Evolutionary conservation across 2,113 vertebrate species (phyloP).

Genomic region (Rhynchomys soricoides): DNA sequence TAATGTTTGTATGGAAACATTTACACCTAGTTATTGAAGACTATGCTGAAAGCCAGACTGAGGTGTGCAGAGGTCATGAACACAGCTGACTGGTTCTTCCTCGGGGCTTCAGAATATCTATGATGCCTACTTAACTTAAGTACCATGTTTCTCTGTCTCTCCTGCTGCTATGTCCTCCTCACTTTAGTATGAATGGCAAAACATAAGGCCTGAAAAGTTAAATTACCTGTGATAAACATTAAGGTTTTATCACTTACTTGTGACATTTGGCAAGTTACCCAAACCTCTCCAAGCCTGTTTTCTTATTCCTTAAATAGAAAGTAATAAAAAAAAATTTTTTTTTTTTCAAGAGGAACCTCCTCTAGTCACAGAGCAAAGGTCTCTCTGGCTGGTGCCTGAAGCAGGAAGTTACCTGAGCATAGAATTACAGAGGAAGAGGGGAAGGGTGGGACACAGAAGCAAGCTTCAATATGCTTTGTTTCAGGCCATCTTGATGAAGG

Average conservation of each 20-base stretch:
- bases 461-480: not conserved
- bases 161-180: not conserved
- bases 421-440: not conserved
- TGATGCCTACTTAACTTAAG: not conserved
- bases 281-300: conserved; percentile 27
- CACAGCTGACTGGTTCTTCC: not conserved
- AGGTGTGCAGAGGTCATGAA: not conserved
- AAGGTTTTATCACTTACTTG: not conserved
- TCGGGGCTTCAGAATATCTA: not conserved
- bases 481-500: not conserved
- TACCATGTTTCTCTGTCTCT: not conserved
- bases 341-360: not conserved
- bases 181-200: not conserved
- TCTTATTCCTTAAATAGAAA: not conserved
- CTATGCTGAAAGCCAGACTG: not conserved
- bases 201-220: not conserved
- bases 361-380: conserved; percentile 3
- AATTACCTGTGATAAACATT: not conserved
- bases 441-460: not conserved
- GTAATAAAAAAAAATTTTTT: not conserved
- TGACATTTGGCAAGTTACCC: not conserved
- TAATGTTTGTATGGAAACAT: not conserved
- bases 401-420: not conserved
- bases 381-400: not conserved
- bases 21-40: not conserved